Base-by-base conservation (phyloP, 2,797 vertebrate species). In the Spondyliosoma cantharus region DNA sequence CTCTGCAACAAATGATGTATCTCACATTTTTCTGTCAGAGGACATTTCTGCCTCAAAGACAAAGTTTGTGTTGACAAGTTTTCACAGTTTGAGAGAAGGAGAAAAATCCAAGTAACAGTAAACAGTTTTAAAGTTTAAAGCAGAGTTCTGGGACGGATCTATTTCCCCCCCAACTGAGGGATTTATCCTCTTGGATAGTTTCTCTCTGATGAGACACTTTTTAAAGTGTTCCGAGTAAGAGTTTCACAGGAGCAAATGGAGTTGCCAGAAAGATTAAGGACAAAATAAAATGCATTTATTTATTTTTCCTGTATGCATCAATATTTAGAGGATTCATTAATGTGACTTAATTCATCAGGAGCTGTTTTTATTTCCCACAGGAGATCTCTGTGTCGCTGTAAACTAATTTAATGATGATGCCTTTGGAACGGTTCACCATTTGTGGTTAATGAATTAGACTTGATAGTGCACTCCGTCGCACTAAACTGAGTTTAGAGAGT, bases 191-290 rank as follows among this genome's bases (percentile, higher is more conserved):
- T 77, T 71, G 61, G 53, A 19, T 83, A 50, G 32, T 48, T 78
- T 81, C 65, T 29, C 7, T 83, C 76, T 80, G 76, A 82, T 50
- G n/a, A 84, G 63, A 82, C 76, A 48, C 82, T 82, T 82, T 85
- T 88, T 32, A 87, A 77, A 64, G n/a, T n/a, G 50, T 74, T 86
- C 85, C 81, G 81, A 68, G 29, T 63, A 32, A 52, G 65, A 81
- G 64, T 86, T 79, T 81, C 57, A 29, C 74, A 61, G 54, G 73
- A 86, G 84, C 72, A 86, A 83, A 79, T 53, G 4, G 20, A 76
- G 72, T 50, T 86, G 83, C 80, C 78, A 89, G 56, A 81, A 78
- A 83, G 59, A 86, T 84, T 73, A 85, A 80, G 37, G 52, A 77
- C 83, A 72, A 74, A 76, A 60, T 64, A 37, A 80, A 85, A 22